phyloP scores from a whole-genome alignment of 1,140 invertebrate genomes.

The Penaeus chinensis region DNA sequence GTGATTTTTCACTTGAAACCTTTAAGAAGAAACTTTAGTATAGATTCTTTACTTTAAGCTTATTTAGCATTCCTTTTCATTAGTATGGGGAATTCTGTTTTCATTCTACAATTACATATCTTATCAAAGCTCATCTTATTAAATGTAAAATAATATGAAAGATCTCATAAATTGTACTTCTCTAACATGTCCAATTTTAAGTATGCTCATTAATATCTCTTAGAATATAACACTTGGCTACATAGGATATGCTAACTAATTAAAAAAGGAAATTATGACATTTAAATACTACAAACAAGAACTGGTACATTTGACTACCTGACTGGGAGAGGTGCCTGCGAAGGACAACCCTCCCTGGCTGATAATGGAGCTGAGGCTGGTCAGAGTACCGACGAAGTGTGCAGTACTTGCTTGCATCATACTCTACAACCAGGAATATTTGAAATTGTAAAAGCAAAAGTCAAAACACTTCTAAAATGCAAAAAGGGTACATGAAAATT shows the following conservation, averaged over 20 bases:
- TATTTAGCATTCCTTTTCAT: no score
- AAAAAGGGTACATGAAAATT: conserved; percentile 31
- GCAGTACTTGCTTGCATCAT: conserved; percentile 72
- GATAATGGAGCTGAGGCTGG: conserved; percentile 72
- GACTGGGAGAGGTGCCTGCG: conserved; percentile 66
- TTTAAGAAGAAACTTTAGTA: no score
- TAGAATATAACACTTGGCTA: no score
- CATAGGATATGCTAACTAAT: background rate
- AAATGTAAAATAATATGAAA: no score
- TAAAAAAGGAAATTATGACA: background rate
- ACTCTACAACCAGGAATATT: conserved; percentile 64
- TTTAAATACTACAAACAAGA: background rate
- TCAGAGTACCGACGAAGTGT: conserved; percentile 72
- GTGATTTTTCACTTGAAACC: no score
- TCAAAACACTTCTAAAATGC: conserved; percentile 43
- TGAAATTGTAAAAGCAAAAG: conserved; percentile 37
- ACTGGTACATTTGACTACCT: conserved; percentile 16
- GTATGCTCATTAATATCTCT: no score
- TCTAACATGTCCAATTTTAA: no score
- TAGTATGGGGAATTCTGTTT: no score
- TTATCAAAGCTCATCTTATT: no score
- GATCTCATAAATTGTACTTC: no score
- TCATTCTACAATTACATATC: no score
- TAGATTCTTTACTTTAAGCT: no score
- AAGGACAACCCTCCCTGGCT: conserved; percentile 67